Conservation (phyloP, 2,888 invertebrate species). For the Micoletzkya japonica region DNA sequence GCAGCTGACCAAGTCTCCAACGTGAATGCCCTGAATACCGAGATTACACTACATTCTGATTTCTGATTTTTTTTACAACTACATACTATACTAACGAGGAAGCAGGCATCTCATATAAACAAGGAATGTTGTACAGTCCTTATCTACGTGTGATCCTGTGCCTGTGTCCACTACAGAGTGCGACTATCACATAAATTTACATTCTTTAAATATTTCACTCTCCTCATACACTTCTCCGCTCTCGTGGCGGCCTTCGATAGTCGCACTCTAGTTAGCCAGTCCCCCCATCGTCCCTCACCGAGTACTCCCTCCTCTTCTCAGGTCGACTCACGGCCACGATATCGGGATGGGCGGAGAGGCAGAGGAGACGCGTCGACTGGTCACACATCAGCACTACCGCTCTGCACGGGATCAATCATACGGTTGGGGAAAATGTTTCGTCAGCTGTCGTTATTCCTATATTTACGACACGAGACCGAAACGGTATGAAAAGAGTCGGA, state of each 20-base stretch:
- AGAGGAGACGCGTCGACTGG: constrained; percentile 54
- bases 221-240: background rate
- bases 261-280: background rate
- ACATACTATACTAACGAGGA: too few species aligned
- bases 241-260: background rate
- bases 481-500: background rate
- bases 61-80: too few species aligned
- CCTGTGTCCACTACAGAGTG: too few species aligned
- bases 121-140: too few species aligned
- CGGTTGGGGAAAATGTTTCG: background rate
- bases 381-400: constrained; percentile 52
- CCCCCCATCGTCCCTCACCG: constrained; percentile 27
- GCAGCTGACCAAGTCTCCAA: too few species aligned
- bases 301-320: constrained; percentile 49
- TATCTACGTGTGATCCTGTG: too few species aligned
- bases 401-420: constrained; percentile 6
- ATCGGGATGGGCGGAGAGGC: constrained; percentile 59
- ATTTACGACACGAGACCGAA: background rate
- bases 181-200: too few species aligned
- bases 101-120: too few species aligned
- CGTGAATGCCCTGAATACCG: too few species aligned
- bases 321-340: constrained; percentile 54
- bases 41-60: too few species aligned
- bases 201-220: background rate
- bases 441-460: background rate